phyloP scores from a whole-genome alignment of 2,888 invertebrate species.

The Cryptocephalus primarius region DNA sequence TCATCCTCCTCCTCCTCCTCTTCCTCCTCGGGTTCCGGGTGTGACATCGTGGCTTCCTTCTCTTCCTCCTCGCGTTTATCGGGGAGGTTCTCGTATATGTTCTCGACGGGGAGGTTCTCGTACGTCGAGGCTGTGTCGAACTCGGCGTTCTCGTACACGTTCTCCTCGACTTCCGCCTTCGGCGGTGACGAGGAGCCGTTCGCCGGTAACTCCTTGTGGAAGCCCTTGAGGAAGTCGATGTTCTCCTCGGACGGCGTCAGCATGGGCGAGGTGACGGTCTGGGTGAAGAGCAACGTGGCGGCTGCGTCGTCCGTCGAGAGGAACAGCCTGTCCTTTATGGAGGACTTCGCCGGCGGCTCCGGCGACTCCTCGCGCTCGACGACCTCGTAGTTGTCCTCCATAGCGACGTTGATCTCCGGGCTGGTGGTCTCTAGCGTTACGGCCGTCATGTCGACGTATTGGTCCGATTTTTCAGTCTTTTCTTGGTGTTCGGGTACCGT shows the following conservation, averaged over 20 bases:
- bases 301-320: constrained; percentile 33
- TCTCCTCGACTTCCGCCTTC: constrained; percentile 15
- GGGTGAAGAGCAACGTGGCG: constrained; percentile 33
- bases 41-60: constrained; percentile 18
- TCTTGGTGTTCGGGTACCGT: constrained; percentile 15
- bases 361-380: constrained; percentile 7
- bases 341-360: constrained; percentile 20
- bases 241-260: constrained; percentile 37
- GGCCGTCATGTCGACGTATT: constrained; percentile 18
- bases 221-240: constrained; percentile 36
- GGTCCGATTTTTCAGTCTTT: constrained; percentile 23
- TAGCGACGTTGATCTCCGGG: constrained; percentile 8
- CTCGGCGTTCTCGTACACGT: constrained; percentile 21
- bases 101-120: constrained; percentile 20
- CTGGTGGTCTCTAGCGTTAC: constrained; percentile 11
- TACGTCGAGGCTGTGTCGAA: constrained; percentile 20
- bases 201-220: constrained; percentile 24
- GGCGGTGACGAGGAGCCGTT: constrained; percentile 16
- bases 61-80: constrained; percentile 22
- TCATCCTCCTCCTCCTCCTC: constrained; percentile 13
- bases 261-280: constrained; percentile 38
- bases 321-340: constrained; percentile 34
- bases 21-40: constrained; percentile 20
- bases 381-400: constrained; percentile 13
- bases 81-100: constrained; percentile 21